phyloP scores from a whole-genome alignment of 2,797 vertebrate genomes.

The Coendou prehensilis region DNA sequence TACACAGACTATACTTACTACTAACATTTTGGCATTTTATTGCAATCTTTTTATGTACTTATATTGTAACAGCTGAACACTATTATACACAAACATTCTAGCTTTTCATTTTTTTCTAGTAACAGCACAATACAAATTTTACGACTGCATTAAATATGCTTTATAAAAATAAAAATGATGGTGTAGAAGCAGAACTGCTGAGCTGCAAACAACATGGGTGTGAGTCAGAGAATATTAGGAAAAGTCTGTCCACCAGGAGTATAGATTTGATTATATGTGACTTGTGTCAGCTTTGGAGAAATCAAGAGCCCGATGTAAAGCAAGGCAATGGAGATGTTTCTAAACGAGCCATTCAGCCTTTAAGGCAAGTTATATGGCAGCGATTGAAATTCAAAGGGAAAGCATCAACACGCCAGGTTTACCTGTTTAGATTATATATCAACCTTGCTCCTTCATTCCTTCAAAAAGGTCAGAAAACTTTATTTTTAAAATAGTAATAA shows the following conservation, averaged over 20 bases:
- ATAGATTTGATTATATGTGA: conserved; percentile 95
- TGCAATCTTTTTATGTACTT: not conserved
- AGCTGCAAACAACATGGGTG: conserved; percentile 91
- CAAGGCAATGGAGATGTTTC: conserved; percentile 86
- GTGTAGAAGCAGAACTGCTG: conserved; percentile 90
- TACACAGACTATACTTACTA: not conserved
- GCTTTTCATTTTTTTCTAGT: not conserved
- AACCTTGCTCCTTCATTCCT: conserved; percentile 69
- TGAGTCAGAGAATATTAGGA: conserved; percentile 93
- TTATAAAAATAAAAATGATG: conserved; percentile 85
- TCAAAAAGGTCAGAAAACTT: conserved; percentile 68
- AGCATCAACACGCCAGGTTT: conserved; percentile 82
- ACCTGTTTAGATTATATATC: conserved; percentile 14
- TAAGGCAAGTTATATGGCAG: conserved; percentile 86
- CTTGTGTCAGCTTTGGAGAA: conserved; percentile 94
- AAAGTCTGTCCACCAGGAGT: conserved; percentile 90
- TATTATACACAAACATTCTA: not conserved
- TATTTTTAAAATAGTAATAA: conserved; percentile 74
- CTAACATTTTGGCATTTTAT: not conserved
- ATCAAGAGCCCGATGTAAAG: conserved; percentile 89
- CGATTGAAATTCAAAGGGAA: conserved; percentile 78
- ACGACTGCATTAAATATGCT: not conserved
- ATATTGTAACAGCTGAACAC: not conserved
- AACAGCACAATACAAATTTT: not conserved
- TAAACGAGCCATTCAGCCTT: conserved; percentile 89